Conservation (phyloP, 1,140 invertebrate genomes). For the Brachystomella parvula region DNA sequence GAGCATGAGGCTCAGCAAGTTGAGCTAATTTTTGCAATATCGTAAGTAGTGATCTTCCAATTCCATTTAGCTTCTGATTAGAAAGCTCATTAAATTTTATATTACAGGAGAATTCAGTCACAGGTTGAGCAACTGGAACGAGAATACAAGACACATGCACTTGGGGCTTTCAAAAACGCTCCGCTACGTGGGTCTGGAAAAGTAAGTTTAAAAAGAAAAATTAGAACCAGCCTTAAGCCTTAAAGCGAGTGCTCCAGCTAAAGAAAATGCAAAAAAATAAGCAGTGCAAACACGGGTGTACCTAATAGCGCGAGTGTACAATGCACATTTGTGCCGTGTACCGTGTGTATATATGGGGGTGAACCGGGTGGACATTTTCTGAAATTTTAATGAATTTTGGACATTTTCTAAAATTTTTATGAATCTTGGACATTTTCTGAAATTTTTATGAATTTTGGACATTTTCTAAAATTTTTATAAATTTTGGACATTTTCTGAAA, state of each 20-base stretch:
- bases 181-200: conserved; percentile 58
- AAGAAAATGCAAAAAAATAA: too few relatives aligned
- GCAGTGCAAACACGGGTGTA: too few relatives aligned
- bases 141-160: conserved; percentile 56
- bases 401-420: too few relatives aligned
- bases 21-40: conserved; percentile 57
- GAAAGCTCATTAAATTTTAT: conserved; percentile 6
- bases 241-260: too few relatives aligned
- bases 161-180: conserved; percentile 55
- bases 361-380: background rate
- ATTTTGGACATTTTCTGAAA: too few relatives aligned
- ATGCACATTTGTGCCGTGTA: background rate
- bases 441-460: too few relatives aligned
- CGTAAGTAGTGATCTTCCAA: conserved; percentile 47
- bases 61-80: conserved; percentile 8
- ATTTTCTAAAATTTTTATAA: too few relatives aligned
- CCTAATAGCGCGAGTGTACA: too few relatives aligned
- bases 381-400: too few relatives aligned
- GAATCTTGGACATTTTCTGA: too few relatives aligned
- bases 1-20: conserved; percentile 60
- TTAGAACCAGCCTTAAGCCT: too few relatives aligned
- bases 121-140: conserved; percentile 63
- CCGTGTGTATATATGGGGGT: too few relatives aligned
- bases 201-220: conserved; percentile 51
- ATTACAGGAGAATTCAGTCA: conserved; percentile 59